These are phyloP conservation scores for Gryllus bimaculatus DNA, from an alignment of 1,140 invertebrate genomes.

Conservation along the genomic window DNA sequence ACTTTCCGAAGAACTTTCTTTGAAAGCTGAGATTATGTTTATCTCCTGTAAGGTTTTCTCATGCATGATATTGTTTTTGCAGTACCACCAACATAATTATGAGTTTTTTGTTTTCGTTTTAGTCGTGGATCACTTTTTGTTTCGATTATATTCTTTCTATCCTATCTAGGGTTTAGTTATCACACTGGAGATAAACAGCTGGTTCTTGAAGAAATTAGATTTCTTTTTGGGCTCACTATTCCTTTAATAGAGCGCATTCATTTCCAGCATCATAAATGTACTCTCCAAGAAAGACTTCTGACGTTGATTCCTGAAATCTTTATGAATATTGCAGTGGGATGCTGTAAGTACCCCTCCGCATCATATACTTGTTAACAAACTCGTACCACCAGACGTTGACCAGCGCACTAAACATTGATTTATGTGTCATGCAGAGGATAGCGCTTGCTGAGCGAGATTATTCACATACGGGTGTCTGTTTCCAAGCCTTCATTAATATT, in stretches of 20 bases:
- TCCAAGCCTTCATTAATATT: neutral
- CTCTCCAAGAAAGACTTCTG: neutral
- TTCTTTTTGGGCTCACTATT: no score
- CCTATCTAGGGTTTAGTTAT: no score
- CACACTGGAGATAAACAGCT: no score
- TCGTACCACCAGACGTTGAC: neutral
- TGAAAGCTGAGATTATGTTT: no score
- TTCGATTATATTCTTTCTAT: no score
- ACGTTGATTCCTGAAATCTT: conserved; percentile 4
- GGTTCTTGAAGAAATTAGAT: no score
- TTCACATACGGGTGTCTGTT: neutral
- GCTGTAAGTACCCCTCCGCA: neutral
- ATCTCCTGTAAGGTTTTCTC: no score
- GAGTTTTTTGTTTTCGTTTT: no score
- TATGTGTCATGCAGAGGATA: neutral
- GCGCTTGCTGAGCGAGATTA: neutral
- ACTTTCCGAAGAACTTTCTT: no score
- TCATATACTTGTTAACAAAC: conserved; percentile 5
- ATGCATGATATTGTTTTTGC: no score
- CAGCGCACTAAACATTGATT: neutral
- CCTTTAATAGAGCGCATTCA: neutral
- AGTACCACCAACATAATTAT: no score
- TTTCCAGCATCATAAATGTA: neutral
- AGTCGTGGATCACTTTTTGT: no score
- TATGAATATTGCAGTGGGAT: neutral